Percentiles rank a stretch among this genome's conserved stretches.
Conservation (phyloP, 2,113 vertebrate species). For the Oryctolagus cuniculus region DNA sequence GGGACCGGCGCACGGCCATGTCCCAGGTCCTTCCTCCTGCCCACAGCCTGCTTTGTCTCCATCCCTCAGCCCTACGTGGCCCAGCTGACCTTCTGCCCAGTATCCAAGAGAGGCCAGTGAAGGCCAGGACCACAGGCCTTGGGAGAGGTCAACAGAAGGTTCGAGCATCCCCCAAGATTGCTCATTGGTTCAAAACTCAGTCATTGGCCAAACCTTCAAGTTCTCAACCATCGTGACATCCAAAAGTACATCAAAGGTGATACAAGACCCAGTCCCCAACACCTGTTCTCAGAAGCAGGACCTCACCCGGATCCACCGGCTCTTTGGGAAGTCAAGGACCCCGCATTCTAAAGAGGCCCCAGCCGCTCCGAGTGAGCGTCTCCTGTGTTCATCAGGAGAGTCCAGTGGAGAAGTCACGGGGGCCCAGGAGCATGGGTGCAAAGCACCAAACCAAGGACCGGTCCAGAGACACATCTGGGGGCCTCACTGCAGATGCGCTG, state of each 20-base stretch:
- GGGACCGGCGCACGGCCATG: conserved; percentile 46
- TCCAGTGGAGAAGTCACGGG: neutral
- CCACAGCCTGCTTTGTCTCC: conserved; percentile 27
- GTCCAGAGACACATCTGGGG: accelerated
- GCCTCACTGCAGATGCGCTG: neutral
- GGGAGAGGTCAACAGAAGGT: conserved; percentile 20
- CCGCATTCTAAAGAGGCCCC: neutral
- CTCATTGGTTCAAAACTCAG: neutral
- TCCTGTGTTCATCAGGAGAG: neutral
- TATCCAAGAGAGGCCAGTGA: conserved; percentile 46
- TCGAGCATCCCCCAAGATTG: neutral
- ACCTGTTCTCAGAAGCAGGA: neutral
- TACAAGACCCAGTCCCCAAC: neutral
- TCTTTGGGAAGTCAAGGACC: neutral
- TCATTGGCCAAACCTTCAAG: conserved; percentile 48
- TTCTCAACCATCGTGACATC: conserved; percentile 9
- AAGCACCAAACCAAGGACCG: neutral
- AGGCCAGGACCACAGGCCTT: conserved; percentile 68
- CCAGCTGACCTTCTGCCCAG: conserved; percentile 7
- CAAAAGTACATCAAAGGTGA: neutral
- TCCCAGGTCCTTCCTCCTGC: conserved; percentile 67
- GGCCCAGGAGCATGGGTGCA: accelerated
- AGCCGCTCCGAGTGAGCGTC: neutral
- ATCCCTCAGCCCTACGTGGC: conserved; percentile 58
- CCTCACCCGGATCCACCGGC: neutral